phyloP scores from a whole-genome alignment of 2,888 invertebrate species.

The Lacanobia oleracea region DNA sequence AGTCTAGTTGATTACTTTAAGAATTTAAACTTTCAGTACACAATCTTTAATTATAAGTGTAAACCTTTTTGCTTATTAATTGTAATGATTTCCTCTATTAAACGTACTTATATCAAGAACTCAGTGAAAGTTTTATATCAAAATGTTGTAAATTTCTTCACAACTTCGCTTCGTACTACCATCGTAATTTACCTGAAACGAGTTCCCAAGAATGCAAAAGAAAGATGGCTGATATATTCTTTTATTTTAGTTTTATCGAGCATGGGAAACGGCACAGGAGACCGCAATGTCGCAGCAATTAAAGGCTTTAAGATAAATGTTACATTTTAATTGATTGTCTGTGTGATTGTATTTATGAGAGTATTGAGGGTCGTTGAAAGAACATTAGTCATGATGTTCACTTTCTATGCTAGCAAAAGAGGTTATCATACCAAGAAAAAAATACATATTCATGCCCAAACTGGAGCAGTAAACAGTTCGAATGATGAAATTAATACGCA shows the following conservation, averaged over 20 bases:
- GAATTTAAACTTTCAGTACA: slow-evolving; percentile 11
- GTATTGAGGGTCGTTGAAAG: too few relatives aligned
- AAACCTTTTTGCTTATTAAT: slow-evolving; percentile 5
- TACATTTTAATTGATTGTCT: slow-evolving; percentile 13
- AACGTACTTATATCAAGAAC: not conserved
- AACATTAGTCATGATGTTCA: not conserved
- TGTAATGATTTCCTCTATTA: slow-evolving; percentile 34
- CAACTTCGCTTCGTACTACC: slow-evolving; percentile 13
- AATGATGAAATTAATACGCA: slow-evolving; percentile 24
- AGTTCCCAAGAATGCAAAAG: slow-evolving; percentile 54
- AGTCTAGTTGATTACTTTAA: slow-evolving; percentile 12
- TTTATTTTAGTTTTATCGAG: slow-evolving; percentile 34
- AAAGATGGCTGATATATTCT: slow-evolving; percentile 45
- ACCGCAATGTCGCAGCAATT: slow-evolving; percentile 40
- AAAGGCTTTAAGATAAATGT: slow-evolving; percentile 38
- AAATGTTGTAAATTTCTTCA: slow-evolving; percentile 20
- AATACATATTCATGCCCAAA: not conserved
- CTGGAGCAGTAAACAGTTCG: slow-evolving; percentile 9
- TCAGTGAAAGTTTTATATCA: slow-evolving; percentile 40
- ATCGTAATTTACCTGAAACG: slow-evolving; percentile 53
- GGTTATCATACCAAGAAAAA: not conserved
- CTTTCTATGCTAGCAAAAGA: not conserved
- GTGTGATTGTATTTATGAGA: not conserved
- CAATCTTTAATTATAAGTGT: slow-evolving; percentile 5
- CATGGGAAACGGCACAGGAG: slow-evolving; percentile 45